These are phyloP conservation scores for Sus scrofa DNA, from an alignment of 2,113 vertebrate genomes.

Conservation along the genomic window T2T-Sscrofa CM000826.6:138460501-138461000, in stretches of 20 bases:
- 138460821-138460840: not conserved
- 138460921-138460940: not conserved
- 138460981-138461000: not conserved
- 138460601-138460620: constrained; percentile 46
- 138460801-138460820: not conserved
- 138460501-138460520: constrained; percentile 60
- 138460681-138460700: constrained; percentile 74
- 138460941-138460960: not conserved
- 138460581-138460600: constrained; percentile 60
- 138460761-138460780: not conserved
- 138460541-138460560: constrained; percentile 63
- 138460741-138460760: not conserved
- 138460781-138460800: not conserved
- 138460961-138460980: not conserved
- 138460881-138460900: not conserved
- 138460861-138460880: not conserved
- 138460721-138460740: not conserved
- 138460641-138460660: constrained; percentile 74
- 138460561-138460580: constrained; percentile 64
- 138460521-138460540: constrained; percentile 71
- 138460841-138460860: not conserved
- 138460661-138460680: constrained; percentile 17
- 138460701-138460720: constrained; percentile 64
- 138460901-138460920: not conserved
- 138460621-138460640: constrained; percentile 65